Conservation (phyloP, 2,113 vertebrate species). For the Chaetops frenatus region DNA sequence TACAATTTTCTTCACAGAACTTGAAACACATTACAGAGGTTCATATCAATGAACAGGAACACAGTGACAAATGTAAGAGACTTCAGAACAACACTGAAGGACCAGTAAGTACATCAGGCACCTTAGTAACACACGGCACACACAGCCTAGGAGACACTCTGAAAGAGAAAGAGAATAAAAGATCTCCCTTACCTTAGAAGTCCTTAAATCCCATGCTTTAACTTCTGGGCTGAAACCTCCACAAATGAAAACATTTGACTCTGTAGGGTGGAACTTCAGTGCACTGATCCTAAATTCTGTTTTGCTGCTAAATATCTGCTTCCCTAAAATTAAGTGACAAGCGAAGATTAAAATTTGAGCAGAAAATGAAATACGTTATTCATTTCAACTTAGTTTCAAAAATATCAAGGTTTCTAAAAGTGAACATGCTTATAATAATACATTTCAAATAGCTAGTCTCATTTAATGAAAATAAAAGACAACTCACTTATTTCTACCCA, state of each 20-base stretch:
- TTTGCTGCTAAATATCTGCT: constrained; percentile 73
- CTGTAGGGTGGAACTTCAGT: constrained; percentile 78
- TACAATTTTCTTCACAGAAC: neutral
- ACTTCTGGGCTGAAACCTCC: constrained; percentile 89
- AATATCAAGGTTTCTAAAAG: neutral
- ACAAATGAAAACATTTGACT: constrained; percentile 82
- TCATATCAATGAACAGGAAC: neutral
- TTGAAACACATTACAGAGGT: neutral
- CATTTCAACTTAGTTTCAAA: neutral
- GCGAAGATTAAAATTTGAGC: neutral
- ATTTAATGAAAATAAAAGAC: neutral
- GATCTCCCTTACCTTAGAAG: constrained; percentile 77
- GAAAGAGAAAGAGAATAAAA: neutral
- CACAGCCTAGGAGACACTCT: neutral
- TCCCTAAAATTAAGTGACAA: constrained; percentile 71
- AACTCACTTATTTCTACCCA: neutral
- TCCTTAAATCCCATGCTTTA: constrained; percentile 90
- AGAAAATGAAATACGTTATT: neutral
- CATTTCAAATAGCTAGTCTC: neutral
- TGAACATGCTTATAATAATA: neutral
- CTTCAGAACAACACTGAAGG: neutral
- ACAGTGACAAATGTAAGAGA: neutral
- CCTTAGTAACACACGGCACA: neutral
- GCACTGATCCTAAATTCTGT: constrained; percentile 84
- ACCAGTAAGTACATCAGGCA: neutral